Evolutionary conservation across 1,140 invertebrate species (phyloP).

Genomic region (Latrodectus geometricus): DNA sequence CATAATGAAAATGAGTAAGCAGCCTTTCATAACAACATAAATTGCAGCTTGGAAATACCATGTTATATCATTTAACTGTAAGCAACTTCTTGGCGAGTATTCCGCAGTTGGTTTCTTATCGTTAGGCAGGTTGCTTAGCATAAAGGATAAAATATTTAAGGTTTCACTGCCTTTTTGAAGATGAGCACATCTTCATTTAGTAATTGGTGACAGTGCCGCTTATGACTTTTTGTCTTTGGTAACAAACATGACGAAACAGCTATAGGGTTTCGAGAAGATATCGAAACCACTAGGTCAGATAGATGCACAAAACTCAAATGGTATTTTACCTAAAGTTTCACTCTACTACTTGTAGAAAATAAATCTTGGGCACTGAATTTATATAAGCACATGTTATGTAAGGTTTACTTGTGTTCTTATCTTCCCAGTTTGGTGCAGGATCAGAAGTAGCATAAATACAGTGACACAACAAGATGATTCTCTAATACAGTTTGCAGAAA

Average conservation of each 20-base stretch:
- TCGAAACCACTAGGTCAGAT: not conserved
- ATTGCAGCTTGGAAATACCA: too few species aligned
- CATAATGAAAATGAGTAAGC: too few species aligned
- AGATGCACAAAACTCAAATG: constrained; percentile 18
- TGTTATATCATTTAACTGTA: too few species aligned
- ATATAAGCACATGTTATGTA: constrained; percentile 26
- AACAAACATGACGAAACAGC: not conserved
- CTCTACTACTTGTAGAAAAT: constrained; percentile 39
- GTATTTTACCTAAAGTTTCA: constrained; percentile 12
- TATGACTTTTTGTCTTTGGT: not conserved
- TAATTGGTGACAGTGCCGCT: not conserved
- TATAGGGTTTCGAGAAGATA: not conserved
- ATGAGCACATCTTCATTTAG: too few species aligned
- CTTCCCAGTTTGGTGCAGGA: not conserved
- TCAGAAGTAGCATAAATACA: constrained; percentile 11
- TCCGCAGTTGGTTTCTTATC: too few species aligned
- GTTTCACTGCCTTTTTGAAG: too few species aligned
- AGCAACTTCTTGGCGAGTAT: too few species aligned
- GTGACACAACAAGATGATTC: not conserved
- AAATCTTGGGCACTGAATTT: constrained; percentile 31
- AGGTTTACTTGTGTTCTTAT: not conserved
- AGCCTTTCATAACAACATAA: too few species aligned
- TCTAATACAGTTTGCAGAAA: constrained; percentile 16
- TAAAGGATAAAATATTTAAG: too few species aligned
- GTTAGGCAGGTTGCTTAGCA: too few species aligned